Evolutionary conservation across 2,888 invertebrate genomes (phyloP), one percentile per base, ranked within the genome.

Genomic region (Elmis aenea): DNA sequence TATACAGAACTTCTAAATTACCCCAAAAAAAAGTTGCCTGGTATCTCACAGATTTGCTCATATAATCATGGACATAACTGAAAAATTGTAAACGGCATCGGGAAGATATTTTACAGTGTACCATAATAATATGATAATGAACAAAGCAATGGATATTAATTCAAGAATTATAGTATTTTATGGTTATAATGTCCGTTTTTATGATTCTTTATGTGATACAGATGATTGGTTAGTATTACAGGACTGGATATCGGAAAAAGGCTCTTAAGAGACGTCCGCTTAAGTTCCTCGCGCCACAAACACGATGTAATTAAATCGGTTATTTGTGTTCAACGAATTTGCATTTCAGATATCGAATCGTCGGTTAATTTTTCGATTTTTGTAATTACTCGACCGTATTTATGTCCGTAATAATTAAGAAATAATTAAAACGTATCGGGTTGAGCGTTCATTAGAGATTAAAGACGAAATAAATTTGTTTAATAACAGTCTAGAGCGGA

Each of bases 151-250:
- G 59, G 56, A 50, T 62, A 64, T 66, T 66, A 66, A 64, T 65
- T 63, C 62, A 54, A 57, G 59, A 62, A 64, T 63, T 61, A 65
- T 65, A 57, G 63, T 62, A 65, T 61, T 67, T 66, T 65, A 67
- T 59, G 65, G 52, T 57, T 57, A 63, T 65, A 63, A 65, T 51
- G 67, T 65, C 63, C 52, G 59, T 58, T 65, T 67, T 67, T 68
- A 67, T 67, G 65, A 60, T 66, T 66, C 58, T 68, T 68, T 68
- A 68, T 68, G 66, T 54, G 66, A 58, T 67, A 61, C 62, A 64
- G 57, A 67, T 68, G 67, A 68, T 68, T 67, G 67, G 67, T 68
- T 66, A 64, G 57, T 62, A 67, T 66, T 55, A 57, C 57, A 46
- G 29, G 45, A 47, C 34, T 44, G 31, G 40, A 35, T 46, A 42